These are phyloP conservation scores for Anisognathus igniventris DNA, from an alignment of 2,797 vertebrate genomes.

Conservation along the genomic window DNA sequence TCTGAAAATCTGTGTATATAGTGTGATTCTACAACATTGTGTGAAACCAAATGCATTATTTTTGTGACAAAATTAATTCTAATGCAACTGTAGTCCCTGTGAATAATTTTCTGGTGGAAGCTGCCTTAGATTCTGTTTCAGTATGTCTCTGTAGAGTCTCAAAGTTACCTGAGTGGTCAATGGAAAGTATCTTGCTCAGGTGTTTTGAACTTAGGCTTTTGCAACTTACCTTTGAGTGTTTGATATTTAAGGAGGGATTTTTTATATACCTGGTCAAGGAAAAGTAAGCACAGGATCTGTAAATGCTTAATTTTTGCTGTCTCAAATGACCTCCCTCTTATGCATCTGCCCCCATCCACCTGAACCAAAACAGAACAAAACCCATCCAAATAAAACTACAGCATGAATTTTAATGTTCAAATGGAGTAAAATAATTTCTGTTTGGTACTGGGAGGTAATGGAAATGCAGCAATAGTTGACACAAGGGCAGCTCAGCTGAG, in stretches of 20 bases:
- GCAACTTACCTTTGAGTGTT: background rate
- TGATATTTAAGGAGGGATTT: background rate
- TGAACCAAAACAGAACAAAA: background rate
- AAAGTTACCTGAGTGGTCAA: background rate
- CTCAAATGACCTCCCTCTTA: background rate
- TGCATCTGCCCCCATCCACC: rapidly evolving
- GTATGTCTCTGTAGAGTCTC: background rate
- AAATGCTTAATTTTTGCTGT: background rate
- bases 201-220: background rate
- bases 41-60: background rate
- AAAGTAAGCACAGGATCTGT: background rate
- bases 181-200: background rate
- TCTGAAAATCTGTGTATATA: background rate
- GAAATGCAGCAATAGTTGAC: background rate
- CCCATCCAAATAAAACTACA: background rate
- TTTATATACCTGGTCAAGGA: background rate
- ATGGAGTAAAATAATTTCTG: background rate
- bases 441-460: background rate
- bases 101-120: background rate
- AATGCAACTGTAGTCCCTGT: background rate
- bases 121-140: background rate
- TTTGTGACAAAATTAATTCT: background rate
- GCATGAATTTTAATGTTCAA: background rate
- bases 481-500: background rate
- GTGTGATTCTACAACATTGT: background rate